Percentiles rank a stretch among this genome's conserved stretches.
Conservation (phyloP, 2,888 invertebrate genomes). For the Coremacera marginata region DNA sequence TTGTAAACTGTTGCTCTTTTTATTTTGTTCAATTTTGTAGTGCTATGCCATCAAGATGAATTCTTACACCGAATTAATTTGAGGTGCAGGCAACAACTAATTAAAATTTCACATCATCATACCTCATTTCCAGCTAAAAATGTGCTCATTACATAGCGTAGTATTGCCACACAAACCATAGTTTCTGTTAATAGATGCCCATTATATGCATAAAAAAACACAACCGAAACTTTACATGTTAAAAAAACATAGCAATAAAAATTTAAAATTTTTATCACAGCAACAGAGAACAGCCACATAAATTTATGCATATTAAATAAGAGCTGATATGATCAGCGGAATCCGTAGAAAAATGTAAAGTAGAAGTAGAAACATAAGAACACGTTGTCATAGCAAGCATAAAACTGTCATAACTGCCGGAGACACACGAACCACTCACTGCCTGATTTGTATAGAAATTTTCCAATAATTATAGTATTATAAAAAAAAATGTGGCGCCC, state of each 20-base stretch:
- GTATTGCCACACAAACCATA: background rate
- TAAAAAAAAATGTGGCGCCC: constrained; percentile 1
- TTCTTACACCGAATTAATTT: background rate
- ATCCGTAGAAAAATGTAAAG: too few relatives aligned
- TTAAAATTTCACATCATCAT: constrained; percentile 54
- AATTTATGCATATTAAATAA: constrained; percentile 30
- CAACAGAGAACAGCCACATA: background rate
- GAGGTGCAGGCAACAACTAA: constrained; percentile 55
- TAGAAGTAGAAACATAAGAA: background rate
- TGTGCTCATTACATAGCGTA: background rate
- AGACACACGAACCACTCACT: background rate
- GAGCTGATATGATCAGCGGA: background rate
- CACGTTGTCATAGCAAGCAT: constrained; percentile 19
- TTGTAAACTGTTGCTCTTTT: too few relatives aligned
- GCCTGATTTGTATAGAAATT: background rate
- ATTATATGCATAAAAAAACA: background rate
- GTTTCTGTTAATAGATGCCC: too few relatives aligned
- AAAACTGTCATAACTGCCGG: constrained; percentile 31
- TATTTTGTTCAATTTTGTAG: too few relatives aligned
- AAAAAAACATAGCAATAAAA: background rate
- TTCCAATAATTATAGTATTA: background rate
- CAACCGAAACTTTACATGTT: too few relatives aligned
- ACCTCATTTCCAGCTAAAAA: background rate
- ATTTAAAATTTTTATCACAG: background rate
- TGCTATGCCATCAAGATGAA: too few relatives aligned